A percentile compares a stretch with the other conserved stretches of the same genome.
Evolutionary conservation across 2,113 vertebrate genomes (phyloP).

Genomic region (Tachysurus fulvidraco): DNA sequence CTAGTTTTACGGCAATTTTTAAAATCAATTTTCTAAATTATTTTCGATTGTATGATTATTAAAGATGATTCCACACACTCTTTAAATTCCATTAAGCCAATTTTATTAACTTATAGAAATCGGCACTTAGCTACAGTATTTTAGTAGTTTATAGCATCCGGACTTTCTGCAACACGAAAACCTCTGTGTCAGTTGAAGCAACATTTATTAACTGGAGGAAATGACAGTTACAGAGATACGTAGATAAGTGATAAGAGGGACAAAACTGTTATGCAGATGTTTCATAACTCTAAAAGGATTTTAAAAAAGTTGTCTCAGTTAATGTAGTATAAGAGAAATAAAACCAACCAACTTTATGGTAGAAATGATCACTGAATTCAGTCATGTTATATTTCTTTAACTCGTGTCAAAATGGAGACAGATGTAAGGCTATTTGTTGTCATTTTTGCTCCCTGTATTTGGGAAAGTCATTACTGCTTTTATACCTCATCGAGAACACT

Average conservation of each 20-base stretch:
- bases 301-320: not conserved
- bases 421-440: not conserved
- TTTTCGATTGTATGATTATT: not conserved
- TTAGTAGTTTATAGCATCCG: too few species aligned
- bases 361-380: not conserved
- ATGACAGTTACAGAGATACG: not conserved
- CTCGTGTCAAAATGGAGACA: not conserved
- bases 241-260: not conserved
- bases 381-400: not conserved
- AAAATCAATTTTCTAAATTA: not conserved
- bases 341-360: not conserved
- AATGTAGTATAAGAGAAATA: not conserved
- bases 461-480: not conserved
- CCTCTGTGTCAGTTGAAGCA: not conserved
- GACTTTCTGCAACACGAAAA: not conserved
- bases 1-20: not conserved
- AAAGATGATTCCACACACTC: not conserved
- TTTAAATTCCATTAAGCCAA: not conserved
- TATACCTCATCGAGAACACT: not conserved
- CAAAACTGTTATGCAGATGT: not conserved
- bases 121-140: too few species aligned
- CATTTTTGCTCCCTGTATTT: not conserved
- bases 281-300: not conserved
- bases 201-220: not conserved
- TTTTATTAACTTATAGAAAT: too few species aligned